Evolutionary conservation across 2,797 vertebrate species (phyloP).

Genomic region (Sciurus vulgaris): DNA sequence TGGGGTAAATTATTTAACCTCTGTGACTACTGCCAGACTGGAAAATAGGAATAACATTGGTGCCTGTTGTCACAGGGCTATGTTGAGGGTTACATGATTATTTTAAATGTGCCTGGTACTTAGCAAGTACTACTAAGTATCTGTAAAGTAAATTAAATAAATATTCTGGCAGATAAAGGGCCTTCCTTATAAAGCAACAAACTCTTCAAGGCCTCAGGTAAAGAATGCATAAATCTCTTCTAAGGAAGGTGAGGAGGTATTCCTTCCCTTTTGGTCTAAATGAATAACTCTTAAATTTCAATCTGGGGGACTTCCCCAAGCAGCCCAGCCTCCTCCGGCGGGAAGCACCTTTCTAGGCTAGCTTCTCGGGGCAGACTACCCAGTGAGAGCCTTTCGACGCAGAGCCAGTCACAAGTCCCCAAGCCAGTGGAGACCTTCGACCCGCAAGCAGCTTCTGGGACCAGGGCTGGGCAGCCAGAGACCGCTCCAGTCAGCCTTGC

Average conservation of each 20-base stretch:
- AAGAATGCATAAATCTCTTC: not conserved
- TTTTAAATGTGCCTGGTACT: not conserved
- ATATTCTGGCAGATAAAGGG: not conserved
- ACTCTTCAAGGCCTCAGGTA: not conserved
- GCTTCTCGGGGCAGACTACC: too few species aligned
- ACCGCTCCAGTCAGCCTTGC: too few species aligned
- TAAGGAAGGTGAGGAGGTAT: not conserved
- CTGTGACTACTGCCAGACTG: not conserved
- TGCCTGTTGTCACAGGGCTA: not conserved
- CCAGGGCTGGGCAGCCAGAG: too few species aligned
- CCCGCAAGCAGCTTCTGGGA: too few species aligned
- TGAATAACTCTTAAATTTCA: not conserved
- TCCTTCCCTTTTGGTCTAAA: not conserved
- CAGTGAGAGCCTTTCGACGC: too few species aligned
- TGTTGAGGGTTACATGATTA: not conserved
- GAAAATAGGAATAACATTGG: not conserved
- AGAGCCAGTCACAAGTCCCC: too few species aligned
- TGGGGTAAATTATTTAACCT: not conserved
- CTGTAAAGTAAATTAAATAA: not conserved
- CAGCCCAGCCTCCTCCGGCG: too few species aligned
- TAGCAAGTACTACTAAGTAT: not conserved
- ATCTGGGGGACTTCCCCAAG: too few species aligned
- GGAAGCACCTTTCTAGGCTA: too few species aligned
- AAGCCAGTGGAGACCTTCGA: too few species aligned
- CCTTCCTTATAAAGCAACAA: not conserved